A percentile compares a stretch with the other conserved stretches of the same genome.
Conservation (phyloP, 2,888 invertebrate genomes). For the Mythimna pallens region DNA sequence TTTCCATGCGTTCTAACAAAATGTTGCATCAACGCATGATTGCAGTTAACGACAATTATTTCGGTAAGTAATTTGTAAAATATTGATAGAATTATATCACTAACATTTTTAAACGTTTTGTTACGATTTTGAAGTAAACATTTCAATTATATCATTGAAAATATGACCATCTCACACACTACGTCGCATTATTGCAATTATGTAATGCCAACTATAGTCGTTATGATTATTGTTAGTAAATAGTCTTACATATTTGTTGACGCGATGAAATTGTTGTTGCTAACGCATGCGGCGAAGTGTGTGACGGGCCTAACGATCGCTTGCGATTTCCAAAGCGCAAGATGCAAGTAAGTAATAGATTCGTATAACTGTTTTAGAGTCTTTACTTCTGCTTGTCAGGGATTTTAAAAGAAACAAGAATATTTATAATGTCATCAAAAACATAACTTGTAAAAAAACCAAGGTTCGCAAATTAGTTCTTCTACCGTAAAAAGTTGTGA, state of each 20-base stretch:
- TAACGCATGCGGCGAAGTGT: conserved; percentile 68
- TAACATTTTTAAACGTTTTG: conserved; percentile 50
- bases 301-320: conserved; percentile 60
- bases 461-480: no score
- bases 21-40: conserved; percentile 82
- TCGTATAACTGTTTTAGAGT: conserved; percentile 16
- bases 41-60: conserved; percentile 99
- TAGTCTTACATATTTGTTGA: conserved; percentile 41
- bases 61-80: conserved; percentile 95
- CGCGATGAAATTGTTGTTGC: conserved; percentile 60
- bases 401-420: conserved; percentile 1
- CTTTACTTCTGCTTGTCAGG: not conserved
- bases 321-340: conserved; percentile 59
- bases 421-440: not conserved
- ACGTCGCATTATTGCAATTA: conserved; percentile 59
- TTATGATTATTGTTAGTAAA: conserved; percentile 43
- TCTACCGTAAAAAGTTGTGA: no score
- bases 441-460: no score
- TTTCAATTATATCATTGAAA: conserved; percentile 6
- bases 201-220: conserved; percentile 43
- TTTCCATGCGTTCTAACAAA: conserved; percentile 88
- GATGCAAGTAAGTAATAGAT: conserved; percentile 62
- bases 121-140: conserved; percentile 12
- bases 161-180: conserved; percentile 60
- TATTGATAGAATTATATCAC: conserved; percentile 47